A percentile compares a stretch with the other conserved stretches of the same genome.
These are phyloP conservation scores for Agonum fuliginosum DNA, from an alignment of 2,888 invertebrate genomes.

Conservation along the genomic window DNA sequence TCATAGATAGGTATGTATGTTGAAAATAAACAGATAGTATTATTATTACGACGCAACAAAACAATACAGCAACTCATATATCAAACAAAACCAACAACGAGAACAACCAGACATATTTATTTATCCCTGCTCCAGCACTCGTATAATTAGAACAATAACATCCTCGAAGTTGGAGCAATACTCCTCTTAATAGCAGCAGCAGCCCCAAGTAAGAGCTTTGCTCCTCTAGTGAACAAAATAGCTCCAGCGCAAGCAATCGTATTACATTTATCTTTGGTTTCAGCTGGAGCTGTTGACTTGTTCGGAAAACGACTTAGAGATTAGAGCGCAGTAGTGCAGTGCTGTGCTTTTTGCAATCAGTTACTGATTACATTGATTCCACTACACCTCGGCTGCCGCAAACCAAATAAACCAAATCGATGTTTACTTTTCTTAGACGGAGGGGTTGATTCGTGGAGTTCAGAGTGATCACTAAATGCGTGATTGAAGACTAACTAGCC, in stretches of 20 bases:
- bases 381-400: not conserved
- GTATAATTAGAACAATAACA: no score
- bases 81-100: no score
- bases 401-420: conserved; percentile 18
- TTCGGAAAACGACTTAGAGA: conserved; percentile 16
- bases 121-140: no score
- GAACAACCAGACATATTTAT: no score
- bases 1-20: no score
- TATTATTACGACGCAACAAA: no score
- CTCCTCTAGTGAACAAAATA: conserved; percentile 14
- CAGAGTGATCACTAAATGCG: no score
- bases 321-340: conserved; percentile 3
- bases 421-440: not conserved
- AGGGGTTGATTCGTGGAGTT: not conserved
- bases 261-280: conserved; percentile 31
- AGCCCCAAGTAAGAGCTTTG: not conserved
- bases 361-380: conserved; percentile 35
- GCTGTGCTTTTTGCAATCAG: conserved; percentile 18
- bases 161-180: no score
- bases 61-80: no score
- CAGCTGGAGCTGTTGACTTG: conserved; percentile 21
- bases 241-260: not conserved
- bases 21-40: no score
- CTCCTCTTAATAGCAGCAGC: no score
- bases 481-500: no score